Evolutionary conservation across 2,113 vertebrate genomes (phyloP).

Genomic region (Irena cyanogastra): DNA sequence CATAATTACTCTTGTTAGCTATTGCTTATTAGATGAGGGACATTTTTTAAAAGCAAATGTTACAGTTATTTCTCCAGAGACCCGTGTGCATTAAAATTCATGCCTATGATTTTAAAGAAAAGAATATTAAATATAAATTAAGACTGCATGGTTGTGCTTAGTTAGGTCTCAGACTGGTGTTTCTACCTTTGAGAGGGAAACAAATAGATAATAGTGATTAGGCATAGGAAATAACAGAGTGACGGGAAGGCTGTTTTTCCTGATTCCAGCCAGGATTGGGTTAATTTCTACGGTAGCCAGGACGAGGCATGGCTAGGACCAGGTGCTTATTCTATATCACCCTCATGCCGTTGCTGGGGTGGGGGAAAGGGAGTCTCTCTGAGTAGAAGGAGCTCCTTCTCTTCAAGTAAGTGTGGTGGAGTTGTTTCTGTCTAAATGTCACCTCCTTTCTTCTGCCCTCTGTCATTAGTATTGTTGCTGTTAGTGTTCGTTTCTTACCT

Average conservation of each 20-base stretch:
- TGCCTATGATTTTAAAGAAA: background rate
- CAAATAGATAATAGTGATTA: background rate
- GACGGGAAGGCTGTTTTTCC: background rate
- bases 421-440: background rate
- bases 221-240: background rate
- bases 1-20: background rate
- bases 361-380: background rate
- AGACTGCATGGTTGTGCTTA: background rate
- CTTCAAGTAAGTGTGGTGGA: background rate
- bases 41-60: background rate
- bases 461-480: background rate
- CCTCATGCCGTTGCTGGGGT: too few relatives aligned
- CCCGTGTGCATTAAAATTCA: background rate
- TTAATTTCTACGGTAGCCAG: background rate
- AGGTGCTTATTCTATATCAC: background rate
- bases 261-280: background rate
- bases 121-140: background rate
- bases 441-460: background rate
- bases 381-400: background rate
- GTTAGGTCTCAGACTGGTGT: background rate
- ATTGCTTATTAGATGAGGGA: background rate
- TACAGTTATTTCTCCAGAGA: background rate
- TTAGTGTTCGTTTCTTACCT: background rate
- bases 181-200: background rate
- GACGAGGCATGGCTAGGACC: background rate